phyloP scores from a whole-genome alignment of 2,888 invertebrate genomes.

The Melieria crassipennis region DNA sequence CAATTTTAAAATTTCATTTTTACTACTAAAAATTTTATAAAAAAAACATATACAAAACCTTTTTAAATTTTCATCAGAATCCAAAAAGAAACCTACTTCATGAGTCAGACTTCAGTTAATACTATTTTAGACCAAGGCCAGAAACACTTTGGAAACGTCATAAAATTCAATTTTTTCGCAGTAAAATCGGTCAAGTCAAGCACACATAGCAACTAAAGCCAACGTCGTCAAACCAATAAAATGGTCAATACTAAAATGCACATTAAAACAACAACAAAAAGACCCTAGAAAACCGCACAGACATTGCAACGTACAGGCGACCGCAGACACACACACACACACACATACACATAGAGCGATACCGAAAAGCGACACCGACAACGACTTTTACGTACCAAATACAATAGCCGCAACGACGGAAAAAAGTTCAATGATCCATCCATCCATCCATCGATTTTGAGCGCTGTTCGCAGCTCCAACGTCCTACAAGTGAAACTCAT shows the following conservation, averaged over 20 bases:
- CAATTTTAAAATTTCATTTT: too few species aligned
- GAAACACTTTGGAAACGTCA: too few species aligned
- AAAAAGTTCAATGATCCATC: constrained; percentile 4
- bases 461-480: not conserved
- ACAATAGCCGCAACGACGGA: not conserved
- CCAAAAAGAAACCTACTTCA: too few species aligned
- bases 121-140: too few species aligned
- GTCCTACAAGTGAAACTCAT: constrained; percentile 3
- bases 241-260: not conserved
- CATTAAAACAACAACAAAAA: not conserved
- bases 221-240: too few species aligned
- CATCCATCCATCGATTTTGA: not conserved
- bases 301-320: not conserved
- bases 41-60: too few species aligned
- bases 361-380: not conserved
- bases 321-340: not conserved
- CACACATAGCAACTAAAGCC: too few species aligned
- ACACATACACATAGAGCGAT: not conserved
- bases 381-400: not conserved
- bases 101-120: too few species aligned
- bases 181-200: too few species aligned
- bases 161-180: too few species aligned
- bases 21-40: too few species aligned
- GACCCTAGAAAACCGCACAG: not conserved
- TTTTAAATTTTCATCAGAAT: too few species aligned